Evolutionary conservation across 2,888 invertebrate species (phyloP).

Genomic region (Eupithecia insigniata): DNA sequence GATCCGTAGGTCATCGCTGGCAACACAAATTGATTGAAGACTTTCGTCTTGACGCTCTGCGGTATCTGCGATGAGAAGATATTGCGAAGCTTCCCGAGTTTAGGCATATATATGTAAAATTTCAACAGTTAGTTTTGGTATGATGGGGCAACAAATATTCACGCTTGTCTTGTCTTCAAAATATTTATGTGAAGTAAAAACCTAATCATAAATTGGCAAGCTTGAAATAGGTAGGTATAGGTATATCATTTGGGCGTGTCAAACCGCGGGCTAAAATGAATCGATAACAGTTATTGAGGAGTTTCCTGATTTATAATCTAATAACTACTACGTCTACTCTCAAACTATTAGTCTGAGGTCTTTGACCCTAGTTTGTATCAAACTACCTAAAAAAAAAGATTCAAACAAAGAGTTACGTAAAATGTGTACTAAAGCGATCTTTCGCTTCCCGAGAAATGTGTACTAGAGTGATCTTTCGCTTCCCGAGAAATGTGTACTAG

Average conservation of each 20-base stretch:
- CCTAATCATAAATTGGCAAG: neutral
- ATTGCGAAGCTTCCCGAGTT: too few relatives aligned
- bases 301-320: neutral
- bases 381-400: neutral
- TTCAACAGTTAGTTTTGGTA: neutral
- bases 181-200: neutral
- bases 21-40: too few relatives aligned
- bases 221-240: too few relatives aligned
- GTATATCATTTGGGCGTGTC: neutral
- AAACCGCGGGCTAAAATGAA: neutral
- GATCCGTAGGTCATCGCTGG: too few relatives aligned
- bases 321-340: neutral
- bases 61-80: too few relatives aligned
- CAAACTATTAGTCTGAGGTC: neutral
- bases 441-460: too few relatives aligned
- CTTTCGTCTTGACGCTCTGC: too few relatives aligned
- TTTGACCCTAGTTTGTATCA: neutral
- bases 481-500: too few relatives aligned
- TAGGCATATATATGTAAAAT: neutral
- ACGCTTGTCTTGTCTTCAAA: neutral
- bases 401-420: neutral
- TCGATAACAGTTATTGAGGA: neutral
- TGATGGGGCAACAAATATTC: neutral
- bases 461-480: too few relatives aligned
- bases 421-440: neutral